phyloP scores from a whole-genome alignment of 1,140 invertebrate species.

The Spodoptera litura region DNA sequence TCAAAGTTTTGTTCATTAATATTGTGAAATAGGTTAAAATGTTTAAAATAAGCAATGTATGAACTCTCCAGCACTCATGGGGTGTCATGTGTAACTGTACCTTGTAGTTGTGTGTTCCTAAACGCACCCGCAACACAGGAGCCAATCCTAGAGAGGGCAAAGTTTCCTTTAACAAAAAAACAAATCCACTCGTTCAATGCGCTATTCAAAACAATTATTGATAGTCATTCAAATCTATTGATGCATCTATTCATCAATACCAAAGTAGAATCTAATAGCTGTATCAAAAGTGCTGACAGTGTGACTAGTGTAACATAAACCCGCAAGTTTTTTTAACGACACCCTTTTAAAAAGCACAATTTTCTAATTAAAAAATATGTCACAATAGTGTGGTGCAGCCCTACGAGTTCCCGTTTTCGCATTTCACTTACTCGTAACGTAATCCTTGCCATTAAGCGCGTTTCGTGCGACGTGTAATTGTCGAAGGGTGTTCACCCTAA shows the following conservation, averaged over 20 bases:
- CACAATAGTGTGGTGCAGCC: slow-evolving; percentile 47
- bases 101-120: too few relatives aligned
- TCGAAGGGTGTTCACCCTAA: slow-evolving; percentile 75
- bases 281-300: too few relatives aligned
- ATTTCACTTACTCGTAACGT: slow-evolving; percentile 71
- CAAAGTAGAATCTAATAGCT: too few relatives aligned
- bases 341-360: slow-evolving; percentile 14
- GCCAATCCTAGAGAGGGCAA: too few relatives aligned
- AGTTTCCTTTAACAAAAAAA: too few relatives aligned
- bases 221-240: too few relatives aligned
- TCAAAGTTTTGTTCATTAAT: not conserved
- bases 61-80: too few relatives aligned
- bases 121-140: too few relatives aligned
- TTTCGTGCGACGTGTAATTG: slow-evolving; percentile 71
- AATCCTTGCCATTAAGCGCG: slow-evolving; percentile 74
- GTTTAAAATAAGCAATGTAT: too few relatives aligned
- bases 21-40: not conserved
- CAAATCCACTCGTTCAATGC: not conserved
- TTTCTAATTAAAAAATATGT: slow-evolving; percentile 40
- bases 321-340: not conserved
- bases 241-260: too few relatives aligned
- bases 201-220: too few relatives aligned
- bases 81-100: too few relatives aligned
- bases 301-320: not conserved
- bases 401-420: slow-evolving; percentile 54